phyloP scores from a whole-genome alignment of 2,113 vertebrate genomes.

The Coturnix japonica region DNA sequence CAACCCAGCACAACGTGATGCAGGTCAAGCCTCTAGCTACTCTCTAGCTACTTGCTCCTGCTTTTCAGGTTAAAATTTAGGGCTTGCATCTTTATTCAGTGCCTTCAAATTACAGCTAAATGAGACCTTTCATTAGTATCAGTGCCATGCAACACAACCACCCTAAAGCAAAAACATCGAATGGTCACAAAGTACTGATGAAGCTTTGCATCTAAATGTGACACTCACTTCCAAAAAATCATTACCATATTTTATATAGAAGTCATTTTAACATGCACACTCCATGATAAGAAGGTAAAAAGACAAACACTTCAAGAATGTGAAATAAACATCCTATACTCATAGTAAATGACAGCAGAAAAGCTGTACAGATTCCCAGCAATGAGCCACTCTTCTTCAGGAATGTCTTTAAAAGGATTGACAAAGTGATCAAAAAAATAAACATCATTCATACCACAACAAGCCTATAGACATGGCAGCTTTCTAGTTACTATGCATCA shows the following conservation, averaged over 20 bases:
- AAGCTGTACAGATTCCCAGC: background rate
- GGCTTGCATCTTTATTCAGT: constrained; percentile 34
- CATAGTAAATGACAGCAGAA: background rate
- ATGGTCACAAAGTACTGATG: constrained; percentile 60
- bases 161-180: constrained; percentile 56
- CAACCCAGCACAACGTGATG: constrained; percentile 31
- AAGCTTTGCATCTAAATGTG: constrained; percentile 60
- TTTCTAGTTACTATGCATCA: background rate
- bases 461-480: background rate
- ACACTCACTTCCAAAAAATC: constrained; percentile 53
- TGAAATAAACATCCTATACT: background rate
- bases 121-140: constrained; percentile 39
- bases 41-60: background rate
- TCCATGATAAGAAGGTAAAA: background rate
- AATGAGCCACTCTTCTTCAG: background rate
- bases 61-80: constrained; percentile 41
- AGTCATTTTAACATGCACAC: constrained; percentile 28
- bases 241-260: constrained; percentile 36
- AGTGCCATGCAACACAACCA: constrained; percentile 6
- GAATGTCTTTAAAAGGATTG: background rate
- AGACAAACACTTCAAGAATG: background rate
- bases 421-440: background rate
- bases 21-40: constrained; percentile 47
- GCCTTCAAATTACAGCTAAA: constrained; percentile 54
- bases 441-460: background rate